These are phyloP conservation scores for Clanis bilineata DNA, from an alignment of 2,888 invertebrate genomes.

Conservation along the genomic window DNA sequence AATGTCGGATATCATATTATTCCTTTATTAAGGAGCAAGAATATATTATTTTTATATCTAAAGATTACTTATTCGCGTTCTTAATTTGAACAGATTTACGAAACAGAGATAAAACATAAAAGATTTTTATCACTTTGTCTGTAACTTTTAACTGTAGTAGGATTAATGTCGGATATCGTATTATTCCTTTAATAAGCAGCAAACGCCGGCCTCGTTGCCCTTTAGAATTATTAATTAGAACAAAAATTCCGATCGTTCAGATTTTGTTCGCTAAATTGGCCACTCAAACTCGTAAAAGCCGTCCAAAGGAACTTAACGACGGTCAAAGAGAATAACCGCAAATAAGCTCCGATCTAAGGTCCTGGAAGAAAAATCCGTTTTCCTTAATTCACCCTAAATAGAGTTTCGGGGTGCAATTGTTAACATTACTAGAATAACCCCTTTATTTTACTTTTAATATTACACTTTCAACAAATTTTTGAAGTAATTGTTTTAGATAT, in stretches of 20 bases:
- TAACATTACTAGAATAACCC: constrained; percentile 70
- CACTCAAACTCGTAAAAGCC: constrained; percentile 80
- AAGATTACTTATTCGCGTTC: constrained; percentile 72
- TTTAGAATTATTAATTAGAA: constrained; percentile 77
- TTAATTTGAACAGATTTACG: constrained; percentile 30
- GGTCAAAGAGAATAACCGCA: constrained; percentile 82
- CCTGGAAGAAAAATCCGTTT: constrained; percentile 74
- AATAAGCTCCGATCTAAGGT: constrained; percentile 79
- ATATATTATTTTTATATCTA: no score
- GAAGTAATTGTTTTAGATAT: constrained; percentile 14
- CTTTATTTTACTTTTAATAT: constrained; percentile 48
- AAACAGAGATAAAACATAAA: constrained; percentile 13
- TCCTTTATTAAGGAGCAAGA: constrained; percentile 65
- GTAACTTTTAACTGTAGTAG: constrained; percentile 50
- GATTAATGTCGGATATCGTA: constrained; percentile 52
- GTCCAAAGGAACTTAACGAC: constrained; percentile 79
- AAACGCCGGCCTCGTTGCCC: constrained; percentile 58
- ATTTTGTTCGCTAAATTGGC: constrained; percentile 79
- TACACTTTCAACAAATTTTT: constrained; percentile 35
- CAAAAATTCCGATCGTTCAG: constrained; percentile 80
- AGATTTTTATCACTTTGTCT: constrained; percentile 19
- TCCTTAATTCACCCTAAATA: constrained; percentile 78
- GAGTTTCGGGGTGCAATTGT: constrained; percentile 68
- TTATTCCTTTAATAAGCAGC: constrained; percentile 68
- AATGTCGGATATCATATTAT: constrained; percentile 57